A percentile compares a stretch with the other conserved stretches of the same genome.
These are phyloP conservation scores for Aeoliscus strigatus DNA, from an alignment of 2,797 vertebrate species.

Conservation along the genomic window DNA sequence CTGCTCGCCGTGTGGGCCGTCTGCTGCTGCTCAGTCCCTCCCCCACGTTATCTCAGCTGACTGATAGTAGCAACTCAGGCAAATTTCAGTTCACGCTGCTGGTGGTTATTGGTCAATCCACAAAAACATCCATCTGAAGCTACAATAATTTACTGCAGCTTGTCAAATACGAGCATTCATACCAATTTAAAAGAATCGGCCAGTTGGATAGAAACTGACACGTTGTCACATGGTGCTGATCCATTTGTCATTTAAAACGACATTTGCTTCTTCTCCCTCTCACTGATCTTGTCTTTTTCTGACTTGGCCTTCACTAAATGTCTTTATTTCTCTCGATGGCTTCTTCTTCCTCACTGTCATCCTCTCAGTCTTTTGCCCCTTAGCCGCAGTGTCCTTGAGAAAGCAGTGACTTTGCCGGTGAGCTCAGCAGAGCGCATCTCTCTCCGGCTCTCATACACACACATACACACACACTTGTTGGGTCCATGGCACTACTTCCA, in stretches of 20 bases:
- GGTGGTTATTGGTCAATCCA: too few species aligned
- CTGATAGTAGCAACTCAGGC: slow-evolving; percentile 5
- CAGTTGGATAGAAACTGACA: too few species aligned
- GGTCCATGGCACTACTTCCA: slow-evolving; percentile 31
- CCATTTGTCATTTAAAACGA: too few species aligned
- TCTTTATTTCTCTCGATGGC: too few species aligned
- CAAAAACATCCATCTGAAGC: too few species aligned
- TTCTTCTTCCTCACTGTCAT: too few species aligned
- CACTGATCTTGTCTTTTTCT: slow-evolving; percentile 6
- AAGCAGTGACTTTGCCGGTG: slow-evolving; percentile 73
- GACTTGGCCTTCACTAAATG: slow-evolving; percentile 10
- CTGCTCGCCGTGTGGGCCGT: too few species aligned
- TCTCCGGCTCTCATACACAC: slow-evolving; percentile 26
- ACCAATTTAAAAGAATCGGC: too few species aligned
- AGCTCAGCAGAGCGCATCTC: slow-evolving; percentile 51
- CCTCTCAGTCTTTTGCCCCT: slow-evolving; percentile 50
- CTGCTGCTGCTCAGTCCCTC: slow-evolving; percentile 11
- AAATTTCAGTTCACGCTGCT: slow-evolving; percentile 6
- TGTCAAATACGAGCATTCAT: too few species aligned
- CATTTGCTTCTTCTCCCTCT: slow-evolving; percentile 13
- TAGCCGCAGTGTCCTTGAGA: slow-evolving; percentile 81
- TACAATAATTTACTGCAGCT: too few species aligned
- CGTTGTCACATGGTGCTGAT: too few species aligned
- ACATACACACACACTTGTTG: slow-evolving; percentile 11
- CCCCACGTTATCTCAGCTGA: slow-evolving; percentile 4